phyloP scores from a whole-genome alignment of 2,113 vertebrate genomes.

The Salminus brasiliensis region DNA sequence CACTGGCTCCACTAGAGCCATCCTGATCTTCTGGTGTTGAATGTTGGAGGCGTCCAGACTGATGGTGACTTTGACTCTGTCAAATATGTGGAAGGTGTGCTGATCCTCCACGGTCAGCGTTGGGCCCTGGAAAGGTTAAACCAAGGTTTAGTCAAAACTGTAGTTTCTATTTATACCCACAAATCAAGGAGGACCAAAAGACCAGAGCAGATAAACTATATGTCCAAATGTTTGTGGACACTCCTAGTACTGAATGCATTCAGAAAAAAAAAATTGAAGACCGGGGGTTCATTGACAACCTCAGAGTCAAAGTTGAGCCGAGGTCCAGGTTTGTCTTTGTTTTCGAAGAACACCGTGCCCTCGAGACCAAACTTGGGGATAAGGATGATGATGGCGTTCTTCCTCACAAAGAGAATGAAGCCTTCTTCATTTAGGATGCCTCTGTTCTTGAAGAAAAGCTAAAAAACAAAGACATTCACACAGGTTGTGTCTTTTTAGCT shows the following conservation, averaged over 20 bases:
- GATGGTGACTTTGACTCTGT: slow-evolving; percentile 92
- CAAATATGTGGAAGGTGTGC: slow-evolving; percentile 87
- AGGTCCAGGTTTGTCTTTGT: slow-evolving; percentile 82
- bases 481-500: background rate
- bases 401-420: slow-evolving; percentile 92
- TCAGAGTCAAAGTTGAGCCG: slow-evolving; percentile 84
- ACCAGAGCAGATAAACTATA: too few relatives aligned
- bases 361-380: slow-evolving; percentile 97
- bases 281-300: slow-evolving; percentile 68
- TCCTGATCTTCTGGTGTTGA: slow-evolving; percentile 97
- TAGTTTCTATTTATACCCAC: too few relatives aligned
- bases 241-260: too few relatives aligned
- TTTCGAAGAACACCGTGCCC: slow-evolving; percentile 94
- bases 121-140: slow-evolving; percentile 76
- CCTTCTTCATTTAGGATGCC: slow-evolving; percentile 93
- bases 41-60: slow-evolving; percentile 91
- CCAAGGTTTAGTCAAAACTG: too few relatives aligned
- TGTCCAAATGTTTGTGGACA: too few relatives aligned
- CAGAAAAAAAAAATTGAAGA: background rate
- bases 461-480: slow-evolving; percentile 42
- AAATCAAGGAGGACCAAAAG: too few relatives aligned
- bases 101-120: slow-evolving; percentile 82
- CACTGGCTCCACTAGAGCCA: slow-evolving; percentile 90
- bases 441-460: slow-evolving; percentile 95
- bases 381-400: slow-evolving; percentile 95